Evolutionary conservation across 2,888 invertebrate genomes (phyloP), one percentile per base, ranked within the genome.

Genomic region (Leucoptera coffeella): DNA sequence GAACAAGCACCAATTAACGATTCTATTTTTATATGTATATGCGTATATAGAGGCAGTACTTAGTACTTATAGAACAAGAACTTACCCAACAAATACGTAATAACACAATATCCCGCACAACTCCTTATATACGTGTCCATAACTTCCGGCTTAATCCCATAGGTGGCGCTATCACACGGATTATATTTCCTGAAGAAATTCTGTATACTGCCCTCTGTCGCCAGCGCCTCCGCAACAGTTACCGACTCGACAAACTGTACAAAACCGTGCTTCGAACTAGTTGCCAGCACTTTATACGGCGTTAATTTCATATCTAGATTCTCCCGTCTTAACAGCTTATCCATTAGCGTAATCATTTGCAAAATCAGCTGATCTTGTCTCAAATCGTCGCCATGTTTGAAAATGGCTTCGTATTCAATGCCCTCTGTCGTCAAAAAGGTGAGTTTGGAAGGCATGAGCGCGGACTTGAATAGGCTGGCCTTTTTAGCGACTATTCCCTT

Each of bases 331-430:
- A 99, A 58, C 28, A 99, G 56, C 54, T 93, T 92, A 53, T 99
- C 99, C 95, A 99, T 99, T 9, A 99, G 64, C 0, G 93, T 91
- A 21, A 99, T 96, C 76, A 97, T 97, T 67, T 99, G 97, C 24
- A 99, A 64, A 32, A 99, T 91, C 2, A 99, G 74, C 55, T 99
- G 97, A 64, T 99, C 97, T 61, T 99, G 97, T 3, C 99, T 74
- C 27, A 99, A 60, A 52, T 99, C 97, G 56, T 99, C 99, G 2
- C 99, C 99, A 42, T 94, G 85, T 54, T 99, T 99, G 55, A 97
- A 97, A 33, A 99, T 96, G 0, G 95, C 89, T 10, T 90, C 86
- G 55, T 96, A 99, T 44, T 91, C 87, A 17, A 78, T 75, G 20
- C 84, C 83, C 30, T 83, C 80, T 0, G 82, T 80, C 0, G 90